Base-by-base conservation (phyloP, 2,113 vertebrate genomes). In the Catharus bicknelli region DNA sequence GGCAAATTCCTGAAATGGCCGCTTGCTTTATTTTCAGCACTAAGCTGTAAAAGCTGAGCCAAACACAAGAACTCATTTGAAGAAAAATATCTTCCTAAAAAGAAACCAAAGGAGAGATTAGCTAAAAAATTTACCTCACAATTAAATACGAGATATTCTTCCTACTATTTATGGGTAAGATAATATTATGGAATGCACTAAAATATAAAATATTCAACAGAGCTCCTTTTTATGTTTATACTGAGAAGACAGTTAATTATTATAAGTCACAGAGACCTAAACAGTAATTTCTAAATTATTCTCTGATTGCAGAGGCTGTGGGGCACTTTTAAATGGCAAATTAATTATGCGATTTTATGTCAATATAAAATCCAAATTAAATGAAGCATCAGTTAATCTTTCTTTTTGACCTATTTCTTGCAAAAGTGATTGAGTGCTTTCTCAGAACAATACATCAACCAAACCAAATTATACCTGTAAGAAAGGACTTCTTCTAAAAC, bases 281-380 rank as follows among this genome's bases (percentile, higher is more conserved):
- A 90, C 16, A 83, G 68, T 7, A 3, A 77, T 50, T 86, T 68
- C 43, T 67, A 62, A 78, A 75, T 90, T 77, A 58, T 77, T 83
- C 83, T 81, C 30, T 34, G 30, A 84, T 14, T 91, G 59, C 42
- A 90, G 45, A 84, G 55, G 40, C 57, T 69, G 48, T 36, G 80
- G 53, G 38, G 34, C 32, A 78, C 58, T 78, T 95, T 68, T 14
- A 83, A 87, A 77, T 45, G 23, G 55, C 30, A 95, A 93, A 96
- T 73, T 87, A 96, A 93, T 94, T 86, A 72, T 19, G 47, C n/a
- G 57, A 75, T 92, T 95, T 92, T 94, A 84, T 66, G 68, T 66
- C 90, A 91, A 76, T 70, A 83, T 88, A 91, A 95, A 92, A 95
- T 81, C 43, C 3, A 18, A 86, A 91, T 86, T 66, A 79, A 90